Evolutionary conservation across 2,797 vertebrate species (phyloP).

Genomic region (Buceros bicornis): DNA sequence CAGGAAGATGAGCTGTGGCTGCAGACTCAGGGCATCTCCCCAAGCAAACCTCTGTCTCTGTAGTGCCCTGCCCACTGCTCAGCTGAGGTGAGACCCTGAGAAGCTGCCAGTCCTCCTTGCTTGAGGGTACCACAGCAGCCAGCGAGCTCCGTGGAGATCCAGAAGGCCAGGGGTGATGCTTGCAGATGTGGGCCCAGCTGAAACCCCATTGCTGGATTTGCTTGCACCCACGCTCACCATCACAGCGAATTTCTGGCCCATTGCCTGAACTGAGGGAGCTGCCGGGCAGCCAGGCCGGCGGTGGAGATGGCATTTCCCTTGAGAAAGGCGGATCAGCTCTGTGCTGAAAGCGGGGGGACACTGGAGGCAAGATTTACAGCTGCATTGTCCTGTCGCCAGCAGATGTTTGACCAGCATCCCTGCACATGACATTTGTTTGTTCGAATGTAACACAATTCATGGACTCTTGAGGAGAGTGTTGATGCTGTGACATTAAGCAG

Average conservation of each 20-base stretch:
- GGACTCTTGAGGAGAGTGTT: slow-evolving; percentile 48
- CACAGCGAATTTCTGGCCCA: neutral
- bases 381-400: slow-evolving; percentile 56
- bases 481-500: slow-evolving; percentile 80
- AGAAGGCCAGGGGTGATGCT: neutral
- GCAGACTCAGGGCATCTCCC: neutral
- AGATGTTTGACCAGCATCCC: slow-evolving; percentile 70
- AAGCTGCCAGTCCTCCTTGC: neutral
- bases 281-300: rapidly evolving
- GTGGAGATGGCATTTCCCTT: neutral
- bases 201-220: too few relatives aligned
- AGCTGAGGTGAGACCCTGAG: neutral
- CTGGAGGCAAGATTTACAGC: slow-evolving; percentile 11
- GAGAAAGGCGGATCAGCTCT: neutral
- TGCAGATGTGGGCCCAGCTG: rapidly evolving
- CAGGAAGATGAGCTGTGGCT: neutral
- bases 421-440: slow-evolving; percentile 78
- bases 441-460: slow-evolving; percentile 74
- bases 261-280: rapidly evolving
- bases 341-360: neutral
- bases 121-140: rapidly evolving
- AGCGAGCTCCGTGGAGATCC: rapidly evolving
- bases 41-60: rapidly evolving
- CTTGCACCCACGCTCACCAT: neutral
- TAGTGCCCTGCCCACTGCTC: neutral